Evolutionary conservation across 2,113 vertebrate genomes (phyloP).

Genomic region (Phrynosoma platyrhinos): DNA sequence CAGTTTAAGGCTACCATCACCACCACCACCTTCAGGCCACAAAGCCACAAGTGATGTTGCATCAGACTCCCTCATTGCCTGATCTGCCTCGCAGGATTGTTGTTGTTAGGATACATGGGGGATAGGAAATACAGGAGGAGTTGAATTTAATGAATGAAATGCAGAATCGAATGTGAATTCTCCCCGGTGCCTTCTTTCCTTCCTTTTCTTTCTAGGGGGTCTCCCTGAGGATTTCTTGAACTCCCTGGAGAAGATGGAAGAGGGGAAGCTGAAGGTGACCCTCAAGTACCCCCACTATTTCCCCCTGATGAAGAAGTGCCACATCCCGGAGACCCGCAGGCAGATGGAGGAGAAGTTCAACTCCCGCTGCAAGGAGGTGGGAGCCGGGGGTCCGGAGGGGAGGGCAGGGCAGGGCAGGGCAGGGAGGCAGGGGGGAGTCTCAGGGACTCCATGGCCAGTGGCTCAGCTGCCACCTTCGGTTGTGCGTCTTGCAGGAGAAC

Average conservation of each 20-base stretch:
- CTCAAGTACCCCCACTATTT: constrained; percentile 98
- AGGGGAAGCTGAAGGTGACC: constrained; percentile 89
- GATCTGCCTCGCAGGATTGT: too few relatives aligned
- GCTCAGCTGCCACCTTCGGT: background rate
- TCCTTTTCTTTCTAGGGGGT: constrained; percentile 79
- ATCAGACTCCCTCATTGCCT: too few relatives aligned
- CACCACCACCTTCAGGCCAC: too few relatives aligned
- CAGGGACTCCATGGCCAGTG: accelerated
- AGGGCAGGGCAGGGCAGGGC: background rate
- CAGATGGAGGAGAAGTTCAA: constrained; percentile 94
- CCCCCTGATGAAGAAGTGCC: constrained; percentile 96
- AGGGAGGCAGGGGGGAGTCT: too few relatives aligned
- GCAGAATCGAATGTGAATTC: background rate
- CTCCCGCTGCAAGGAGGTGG: constrained; percentile 94
- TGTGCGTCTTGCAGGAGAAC: constrained; percentile 83
- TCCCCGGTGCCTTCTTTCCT: background rate
- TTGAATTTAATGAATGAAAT: too few relatives aligned
- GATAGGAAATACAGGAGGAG: too few relatives aligned
- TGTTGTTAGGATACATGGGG: too few relatives aligned
- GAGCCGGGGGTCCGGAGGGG: background rate
- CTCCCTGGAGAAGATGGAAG: constrained; percentile 88
- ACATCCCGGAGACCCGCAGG: constrained; percentile 88
- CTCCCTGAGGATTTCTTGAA: constrained; percentile 94
- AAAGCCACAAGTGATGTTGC: too few relatives aligned
- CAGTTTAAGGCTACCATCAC: too few relatives aligned